Base-by-base conservation (phyloP, 2,888 invertebrate genomes). In the Melieria picta region DNA sequence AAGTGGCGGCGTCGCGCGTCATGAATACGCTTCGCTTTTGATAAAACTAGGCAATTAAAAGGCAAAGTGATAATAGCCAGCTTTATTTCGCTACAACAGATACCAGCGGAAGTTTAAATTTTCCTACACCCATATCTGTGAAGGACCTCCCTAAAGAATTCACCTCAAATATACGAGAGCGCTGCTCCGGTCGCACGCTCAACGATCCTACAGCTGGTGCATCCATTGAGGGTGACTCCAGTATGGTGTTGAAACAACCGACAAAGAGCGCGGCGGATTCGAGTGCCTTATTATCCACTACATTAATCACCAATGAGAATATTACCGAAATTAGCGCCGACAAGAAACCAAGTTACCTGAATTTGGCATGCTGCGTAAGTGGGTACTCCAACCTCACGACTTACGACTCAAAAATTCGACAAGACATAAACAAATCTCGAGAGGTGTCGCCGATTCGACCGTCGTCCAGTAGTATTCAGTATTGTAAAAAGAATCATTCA, bases 351-450 rank as follows among this genome's bases (percentile, higher is more conserved):
- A 95, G 95, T 71, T 97, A 97, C 85, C 88, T 97, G 70, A 94
- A 94, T 80, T 88, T 97, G 74, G 95, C 96, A 65, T 95, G 96
- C 84, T 95, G 95, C 30, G 94, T 96, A 66, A 95, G 94, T 87
- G 96, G 96, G 4, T 97, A 97, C 84, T 93, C 94, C 5, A 94
- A 94, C 79, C 89, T 94, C 71, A 95, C 93, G 6, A 93, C 94
- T 72, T 96, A 95, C 89, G 94, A 95, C 86, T 94, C 94, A 0
- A 92, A 93, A 82, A 87, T 93, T 52, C 89, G 93, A 11, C 93
- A 93, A 82, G 93, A 93, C 64, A 91, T 92, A 69, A 91, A 90
- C 77, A 92, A 90, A 79, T 93, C 93, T 55, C 87, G 93, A 62
- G 93, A 93, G 83, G 91, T 91, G 0, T 93, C 92, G 0, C 93